Base-by-base conservation (phyloP, 2,888 invertebrate species). In the Nesidiocoris tenuis region DNA sequence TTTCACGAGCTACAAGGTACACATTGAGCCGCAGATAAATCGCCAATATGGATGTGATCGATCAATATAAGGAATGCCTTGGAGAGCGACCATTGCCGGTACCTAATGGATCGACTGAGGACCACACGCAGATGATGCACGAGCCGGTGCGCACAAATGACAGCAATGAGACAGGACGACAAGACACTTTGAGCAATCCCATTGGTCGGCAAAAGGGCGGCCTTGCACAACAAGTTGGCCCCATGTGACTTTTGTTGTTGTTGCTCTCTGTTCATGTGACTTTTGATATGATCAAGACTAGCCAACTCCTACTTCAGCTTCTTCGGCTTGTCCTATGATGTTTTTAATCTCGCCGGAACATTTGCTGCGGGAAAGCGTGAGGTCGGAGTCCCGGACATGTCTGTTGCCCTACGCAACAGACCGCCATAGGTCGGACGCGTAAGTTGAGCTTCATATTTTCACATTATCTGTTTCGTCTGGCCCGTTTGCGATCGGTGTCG, bases 61-160 rank as follows among this genome's bases (percentile, higher is more conserved):
- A 72, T 72, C 72, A 72, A 61, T 72, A 57, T 5, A 22, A 54
- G 54, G 61, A 21, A 61, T 22, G 61, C 22, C n/a, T 61, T 17
- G 25, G 24, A 57, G 59, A 54, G n/a, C 24, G 24, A n/a, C 70
- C 24, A 24, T 23, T 25, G 24, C 61, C 70, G 19, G 24, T 22
- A 70, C 22, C 72, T 72, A 72, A 72, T 72, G 72, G 72, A 12
- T 22, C 18, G 70, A 23, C 21, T 39, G 54, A 39, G n/a, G 72
- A 72, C 72, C 72, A 72, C 72, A 72, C 72, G 61, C 72, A 54
- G 61, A 72, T 72, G 72, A 72, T 72, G 72, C 72, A 72, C 63
- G 72, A 72, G 72, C 63, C 61, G 57, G 61, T 63, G 39, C 72
- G 39, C 21, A 39, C 72, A 63, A 72, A 72, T 72, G 72, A 72